Percentiles rank a stretch among this genome's conserved stretches.
phyloP scores from a whole-genome alignment of 1,140 invertebrate genomes.

The Chelonus insularis region DNA sequence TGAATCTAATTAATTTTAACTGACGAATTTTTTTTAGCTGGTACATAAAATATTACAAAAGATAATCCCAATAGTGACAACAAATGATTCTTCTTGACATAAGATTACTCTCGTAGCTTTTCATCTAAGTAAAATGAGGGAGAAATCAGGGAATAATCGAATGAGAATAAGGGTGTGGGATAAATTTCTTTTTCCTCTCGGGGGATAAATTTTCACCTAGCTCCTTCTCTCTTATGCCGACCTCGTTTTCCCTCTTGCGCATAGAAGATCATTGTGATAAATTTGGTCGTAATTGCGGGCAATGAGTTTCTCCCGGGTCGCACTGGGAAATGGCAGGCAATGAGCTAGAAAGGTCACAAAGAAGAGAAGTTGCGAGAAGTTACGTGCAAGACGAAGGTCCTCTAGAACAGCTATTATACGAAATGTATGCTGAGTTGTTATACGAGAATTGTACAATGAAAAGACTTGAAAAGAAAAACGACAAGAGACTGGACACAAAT shows the following conservation, averaged over 20 bases:
- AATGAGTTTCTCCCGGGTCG: conserved; percentile 34
- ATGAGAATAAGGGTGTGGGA: conserved; percentile 2
- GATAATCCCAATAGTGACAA: background rate
- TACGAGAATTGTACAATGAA: no score
- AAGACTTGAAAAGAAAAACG: background rate
- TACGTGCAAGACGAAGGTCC: background rate
- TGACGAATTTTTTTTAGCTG: no score
- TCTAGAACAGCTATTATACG: no score
- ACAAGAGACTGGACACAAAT: conserved; percentile 26
- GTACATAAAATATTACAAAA: no score
- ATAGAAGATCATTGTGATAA: conserved; percentile 27
- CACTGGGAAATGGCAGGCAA: conserved; percentile 16
- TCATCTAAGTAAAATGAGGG: background rate
- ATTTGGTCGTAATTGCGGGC: conserved; percentile 34
- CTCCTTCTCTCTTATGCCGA: conserved; percentile 32
- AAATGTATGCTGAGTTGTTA: no score
- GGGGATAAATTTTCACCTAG: conserved; percentile 17
- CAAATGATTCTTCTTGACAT: no score
- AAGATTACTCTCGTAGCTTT: no score
- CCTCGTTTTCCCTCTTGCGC: conserved; percentile 14
- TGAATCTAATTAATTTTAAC: no score
- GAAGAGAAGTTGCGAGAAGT: background rate
- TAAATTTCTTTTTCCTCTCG: conserved; percentile 16
- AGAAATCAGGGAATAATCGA: conserved; percentile 18
- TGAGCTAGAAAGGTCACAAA: conserved; percentile 19